Evolutionary conservation across 2,113 vertebrate genomes (phyloP), one percentile per base, ranked within the genome.

Genomic region (Panthera tigris): DNA sequence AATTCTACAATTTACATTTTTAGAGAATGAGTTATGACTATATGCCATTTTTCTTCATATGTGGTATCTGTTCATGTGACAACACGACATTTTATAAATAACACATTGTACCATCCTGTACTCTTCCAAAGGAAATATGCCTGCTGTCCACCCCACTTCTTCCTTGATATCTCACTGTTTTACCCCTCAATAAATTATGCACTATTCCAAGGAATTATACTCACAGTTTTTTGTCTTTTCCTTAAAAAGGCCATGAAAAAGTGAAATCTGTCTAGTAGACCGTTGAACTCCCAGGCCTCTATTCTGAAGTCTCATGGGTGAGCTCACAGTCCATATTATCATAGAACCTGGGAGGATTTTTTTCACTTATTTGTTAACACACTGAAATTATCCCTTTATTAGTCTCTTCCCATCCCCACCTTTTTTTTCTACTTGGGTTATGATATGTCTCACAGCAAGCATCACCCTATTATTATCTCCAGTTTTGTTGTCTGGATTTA

Each of bases 21-120:
- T 91, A 85, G 45, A 65, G 61, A 31, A 82, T 73, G 90, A 86
- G 86, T 93, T 97, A 76, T 21, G 52, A 92, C 86, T 94, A 97
- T 97, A 97, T 92, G 73, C 21, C 89, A 61, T 92, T 95, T 83
- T 86, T 90, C 73, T 84, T 97, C 89, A 71, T 55, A 71, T 89
- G 82, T 94, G 88, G 80, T 96, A 66, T 85, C 93, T 97, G 92
- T 89, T 88, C 39, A 0, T 96, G 95, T 95, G 92, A 91, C 69
- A 97, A 95, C 86, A 91, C 36, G 90, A 39, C 93, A 90, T 98
- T 98, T 95, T 95, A 69, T 74, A 95, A 97, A 66, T 95, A 93
- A 71, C 96, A 87, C 68, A 21, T 63, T 69, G 48, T 65, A 74
- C 81, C 83, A 88, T 63, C 91, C 89, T 89, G 63, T 7, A 76